A percentile compares a stretch with the other conserved stretches of the same genome.
Evolutionary conservation across 1,140 invertebrate species (phyloP).

Genomic region (Brachionus koreanus): DNA sequence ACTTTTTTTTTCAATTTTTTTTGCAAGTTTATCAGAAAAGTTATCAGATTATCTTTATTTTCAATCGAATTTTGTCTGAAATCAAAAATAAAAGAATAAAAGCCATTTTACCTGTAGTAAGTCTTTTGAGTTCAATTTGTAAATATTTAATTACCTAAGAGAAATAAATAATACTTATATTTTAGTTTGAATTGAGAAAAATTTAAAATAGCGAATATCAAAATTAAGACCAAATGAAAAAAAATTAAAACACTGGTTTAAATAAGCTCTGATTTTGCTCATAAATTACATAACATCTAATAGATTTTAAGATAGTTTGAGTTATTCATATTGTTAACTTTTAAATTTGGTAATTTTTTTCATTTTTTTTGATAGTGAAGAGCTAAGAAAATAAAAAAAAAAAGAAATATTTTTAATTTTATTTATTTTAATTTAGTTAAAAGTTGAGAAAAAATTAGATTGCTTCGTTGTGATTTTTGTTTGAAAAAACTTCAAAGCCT

Average conservation of each 20-base stretch:
- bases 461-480: no score
- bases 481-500: not conserved
- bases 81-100: not conserved
- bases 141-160: not conserved
- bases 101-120: not conserved
- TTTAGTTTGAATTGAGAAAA: not conserved
- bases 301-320: not conserved
- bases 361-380: not conserved
- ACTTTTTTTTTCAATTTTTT: not conserved
- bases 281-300: not conserved
- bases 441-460: no score
- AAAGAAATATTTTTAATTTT: no score
- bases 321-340: not conserved
- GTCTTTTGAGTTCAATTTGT: not conserved
- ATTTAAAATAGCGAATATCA: not conserved
- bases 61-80: not conserved
- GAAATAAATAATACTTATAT: no score
- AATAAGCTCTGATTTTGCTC: not conserved
- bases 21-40: not conserved
- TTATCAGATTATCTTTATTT: not conserved
- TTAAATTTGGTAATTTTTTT: not conserved
- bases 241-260: not conserved
- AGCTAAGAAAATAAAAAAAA: not conserved
- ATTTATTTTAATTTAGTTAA: no score
- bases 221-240: not conserved